Conservation (phyloP, 2,888 invertebrate genomes). For the Drosophila planitibia region DNA sequence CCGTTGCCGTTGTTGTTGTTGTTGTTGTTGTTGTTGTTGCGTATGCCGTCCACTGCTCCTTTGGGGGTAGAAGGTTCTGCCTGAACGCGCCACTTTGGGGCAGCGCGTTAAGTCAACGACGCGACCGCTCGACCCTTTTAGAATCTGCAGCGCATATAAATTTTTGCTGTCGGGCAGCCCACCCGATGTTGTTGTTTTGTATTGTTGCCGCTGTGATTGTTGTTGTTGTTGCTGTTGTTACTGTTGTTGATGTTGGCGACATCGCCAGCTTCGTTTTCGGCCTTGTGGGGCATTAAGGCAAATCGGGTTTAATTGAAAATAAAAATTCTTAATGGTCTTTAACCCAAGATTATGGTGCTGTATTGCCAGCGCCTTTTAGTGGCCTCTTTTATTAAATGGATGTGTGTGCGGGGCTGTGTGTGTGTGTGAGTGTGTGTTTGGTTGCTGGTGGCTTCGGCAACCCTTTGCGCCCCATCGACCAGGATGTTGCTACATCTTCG, state of each 20-base stretch:
- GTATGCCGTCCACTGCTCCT: slow-evolving; percentile 38
- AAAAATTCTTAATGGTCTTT: slow-evolving; percentile 83
- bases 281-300: slow-evolving; percentile 82
- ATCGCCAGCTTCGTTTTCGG: slow-evolving; percentile 67
- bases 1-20: slow-evolving; percentile 2
- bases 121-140: slow-evolving; percentile 75
- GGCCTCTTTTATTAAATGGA: slow-evolving; percentile 71
- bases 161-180: slow-evolving; percentile 55
- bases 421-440: slow-evolving; percentile 11
- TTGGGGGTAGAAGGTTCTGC: slow-evolving; percentile 54
- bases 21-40: slow-evolving; percentile 18
- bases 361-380: slow-evolving; percentile 76
- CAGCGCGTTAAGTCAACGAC: slow-evolving; percentile 75
- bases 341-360: slow-evolving; percentile 81
- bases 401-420: slow-evolving; percentile 39
- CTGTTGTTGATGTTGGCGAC: slow-evolving; percentile 50
- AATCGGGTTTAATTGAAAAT: slow-evolving; percentile 83
- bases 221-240: slow-evolving; percentile 30
- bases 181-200: slow-evolving; percentile 46
- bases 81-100: slow-evolving; percentile 63
- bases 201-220: slow-evolving; percentile 34
- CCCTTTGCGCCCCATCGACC: slow-evolving; percentile 42
- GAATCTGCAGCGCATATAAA: slow-evolving; percentile 81
- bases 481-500: slow-evolving; percentile 32
- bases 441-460: slow-evolving; percentile 20